Base-by-base conservation (phyloP, 2,888 invertebrate species). In the Endotricha flammealis region DNA sequence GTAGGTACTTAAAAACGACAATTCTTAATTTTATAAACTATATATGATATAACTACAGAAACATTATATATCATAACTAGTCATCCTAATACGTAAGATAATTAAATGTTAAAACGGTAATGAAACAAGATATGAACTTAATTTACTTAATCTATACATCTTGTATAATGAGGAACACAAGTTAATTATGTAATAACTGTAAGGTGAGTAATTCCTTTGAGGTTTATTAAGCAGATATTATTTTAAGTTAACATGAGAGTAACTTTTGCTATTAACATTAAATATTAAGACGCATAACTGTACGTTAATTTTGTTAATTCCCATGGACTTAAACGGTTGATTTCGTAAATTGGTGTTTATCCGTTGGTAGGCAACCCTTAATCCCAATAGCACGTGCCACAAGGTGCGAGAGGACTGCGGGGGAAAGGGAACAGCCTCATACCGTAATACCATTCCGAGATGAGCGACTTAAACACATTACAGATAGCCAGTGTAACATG, bases 401-500 rank as follows among this genome's bases (percentile, higher is more conserved):
- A 52, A 62, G 71, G 66, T 62, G 69, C 47, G 56, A 50, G 60
- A 48, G 65, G 59, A 50, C 10, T 52, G 58, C 48, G 52, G 51
- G 52, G 46, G 53, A 41, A 61, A 49, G 57, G 61, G 54, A 61
- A 57, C 62, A 54, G 64, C 67, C 60, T 72, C 71, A 70, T 72
- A 61, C 74, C 64, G 71, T 85, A 83, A 85, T 81, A 74, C 82
- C 80, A 82, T 83, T 83, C 70, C 73, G 81, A 82, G 83, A 85
- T 81, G 83, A 83, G 71, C 74, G 80, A 77, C 82, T 83, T 82
- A 83, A 83, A 81, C 69, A 64, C 59, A 76, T 85, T 83, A 82
- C 55, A 61, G 57, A 63, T 64, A 58, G 51, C 81, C 79, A 70
- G 39, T 41, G 12, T 44, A 64, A 46, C 53, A 23, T 59, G 73